These are phyloP conservation scores for Pimephales promelas DNA, from an alignment of 2,113 vertebrate species.

Conservation along the genomic window DNA sequence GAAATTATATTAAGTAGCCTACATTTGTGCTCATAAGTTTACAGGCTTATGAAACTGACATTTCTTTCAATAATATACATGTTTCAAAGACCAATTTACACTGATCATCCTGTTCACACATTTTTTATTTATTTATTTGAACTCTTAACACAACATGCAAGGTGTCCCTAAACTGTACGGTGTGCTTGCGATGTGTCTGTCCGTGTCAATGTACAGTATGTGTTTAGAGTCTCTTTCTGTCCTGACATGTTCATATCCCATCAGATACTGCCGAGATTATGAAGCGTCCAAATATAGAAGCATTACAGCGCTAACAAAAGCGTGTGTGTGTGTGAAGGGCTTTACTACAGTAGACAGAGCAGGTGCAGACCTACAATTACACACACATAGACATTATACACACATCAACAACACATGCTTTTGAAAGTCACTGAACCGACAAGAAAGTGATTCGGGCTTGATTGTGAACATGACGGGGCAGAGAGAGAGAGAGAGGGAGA, in stretches of 20 bases:
- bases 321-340: neutral
- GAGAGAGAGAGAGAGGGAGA: neutral
- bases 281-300: slow-evolving; percentile 37
- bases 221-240: slow-evolving; percentile 7
- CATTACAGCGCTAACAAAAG: neutral
- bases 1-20: too few relatives aligned
- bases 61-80: neutral
- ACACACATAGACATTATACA: neutral
- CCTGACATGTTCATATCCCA: slow-evolving; percentile 22
- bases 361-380: slow-evolving; percentile 45
- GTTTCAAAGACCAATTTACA: neutral
- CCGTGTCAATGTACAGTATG: neutral
- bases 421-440: slow-evolving; percentile 13
- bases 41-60: too few relatives aligned
- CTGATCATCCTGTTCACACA: too few relatives aligned
- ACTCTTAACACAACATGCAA: neutral
- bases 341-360: slow-evolving; percentile 28
- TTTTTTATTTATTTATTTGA: neutral
- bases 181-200: neutral
- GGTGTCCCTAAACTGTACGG: neutral
- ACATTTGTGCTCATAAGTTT: too few relatives aligned
- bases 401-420: slow-evolving; percentile 1
- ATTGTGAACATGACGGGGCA: slow-evolving; percentile 13
- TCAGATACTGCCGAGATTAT: neutral
- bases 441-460: neutral